These are phyloP conservation scores for Saccostrea glomerata DNA, from an alignment of 1,140 invertebrate species.

Conservation along the genomic window DNA sequence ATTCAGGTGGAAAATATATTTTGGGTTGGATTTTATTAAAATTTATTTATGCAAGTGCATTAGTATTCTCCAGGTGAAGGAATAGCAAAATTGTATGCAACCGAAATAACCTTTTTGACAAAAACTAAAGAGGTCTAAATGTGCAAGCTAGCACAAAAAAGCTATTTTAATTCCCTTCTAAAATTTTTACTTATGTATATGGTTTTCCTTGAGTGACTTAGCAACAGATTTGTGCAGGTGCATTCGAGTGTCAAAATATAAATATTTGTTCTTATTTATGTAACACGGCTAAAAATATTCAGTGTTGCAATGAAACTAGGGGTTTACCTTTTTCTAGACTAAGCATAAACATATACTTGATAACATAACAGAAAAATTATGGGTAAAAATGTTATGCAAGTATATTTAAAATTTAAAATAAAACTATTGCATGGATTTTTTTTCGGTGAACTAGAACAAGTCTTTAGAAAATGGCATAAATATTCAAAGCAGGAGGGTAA, in stretches of 20 bases:
- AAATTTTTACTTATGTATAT: not conserved
- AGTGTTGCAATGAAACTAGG: not conserved
- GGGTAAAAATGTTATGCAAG: no score
- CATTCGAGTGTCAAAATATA: constrained; percentile 32
- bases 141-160: not conserved
- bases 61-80: not conserved
- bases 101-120: no score
- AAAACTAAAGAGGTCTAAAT: no score
- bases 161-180: not conserved
- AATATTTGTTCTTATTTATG: constrained; percentile 20
- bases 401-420: not conserved
- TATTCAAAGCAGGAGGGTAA: not conserved
- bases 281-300: not conserved
- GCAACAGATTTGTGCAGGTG: not conserved
- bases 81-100: not conserved
- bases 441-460: not conserved
- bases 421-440: not conserved
- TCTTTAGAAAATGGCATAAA: not conserved
- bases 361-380: not conserved
- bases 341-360: not conserved
- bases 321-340: not conserved
- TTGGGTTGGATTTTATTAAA: not conserved
- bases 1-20: not conserved
- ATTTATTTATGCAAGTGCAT: not conserved
- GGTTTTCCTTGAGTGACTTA: constrained; percentile 27